phyloP scores from a whole-genome alignment of 2,113 vertebrate genomes.

The Triplophysa rosa region DNA sequence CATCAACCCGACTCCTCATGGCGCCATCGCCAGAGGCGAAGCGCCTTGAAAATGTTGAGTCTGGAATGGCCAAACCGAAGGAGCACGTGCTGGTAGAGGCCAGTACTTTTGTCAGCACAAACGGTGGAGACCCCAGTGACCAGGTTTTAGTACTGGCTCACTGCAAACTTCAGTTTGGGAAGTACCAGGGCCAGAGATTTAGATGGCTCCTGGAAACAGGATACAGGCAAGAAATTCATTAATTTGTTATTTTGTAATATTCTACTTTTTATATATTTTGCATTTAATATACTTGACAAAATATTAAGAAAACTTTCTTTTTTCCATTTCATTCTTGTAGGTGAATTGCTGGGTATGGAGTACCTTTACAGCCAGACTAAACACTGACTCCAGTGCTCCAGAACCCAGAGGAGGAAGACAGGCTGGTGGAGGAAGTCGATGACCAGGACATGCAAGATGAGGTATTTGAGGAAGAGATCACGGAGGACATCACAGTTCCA shows the following conservation, averaged over 20 bases:
- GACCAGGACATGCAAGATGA: conserved; percentile 8
- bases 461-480: background rate
- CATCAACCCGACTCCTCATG: too few species aligned
- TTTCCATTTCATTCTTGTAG: background rate
- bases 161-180: background rate
- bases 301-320: background rate
- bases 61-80: too few species aligned
- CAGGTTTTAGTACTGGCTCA: too few species aligned
- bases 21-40: too few species aligned
- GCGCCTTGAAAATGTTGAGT: too few species aligned
- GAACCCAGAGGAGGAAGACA: too few species aligned
- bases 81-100: too few species aligned
- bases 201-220: too few species aligned
- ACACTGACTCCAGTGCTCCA: too few species aligned
- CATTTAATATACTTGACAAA: too few species aligned
- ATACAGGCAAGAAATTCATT: conserved; percentile 30
- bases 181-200: background rate
- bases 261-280: background rate
- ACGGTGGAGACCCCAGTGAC: too few species aligned
- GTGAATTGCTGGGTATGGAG: conserved; percentile 31
- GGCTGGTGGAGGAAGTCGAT: conserved; percentile 5
- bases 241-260: background rate
- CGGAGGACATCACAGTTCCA: conserved; percentile 32
- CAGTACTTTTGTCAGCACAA: too few species aligned
- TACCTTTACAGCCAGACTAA: conserved; percentile 23